These are phyloP conservation scores for Etheostoma spectabile DNA, from an alignment of 2,113 vertebrate genomes.

Conservation along the genomic window DNA sequence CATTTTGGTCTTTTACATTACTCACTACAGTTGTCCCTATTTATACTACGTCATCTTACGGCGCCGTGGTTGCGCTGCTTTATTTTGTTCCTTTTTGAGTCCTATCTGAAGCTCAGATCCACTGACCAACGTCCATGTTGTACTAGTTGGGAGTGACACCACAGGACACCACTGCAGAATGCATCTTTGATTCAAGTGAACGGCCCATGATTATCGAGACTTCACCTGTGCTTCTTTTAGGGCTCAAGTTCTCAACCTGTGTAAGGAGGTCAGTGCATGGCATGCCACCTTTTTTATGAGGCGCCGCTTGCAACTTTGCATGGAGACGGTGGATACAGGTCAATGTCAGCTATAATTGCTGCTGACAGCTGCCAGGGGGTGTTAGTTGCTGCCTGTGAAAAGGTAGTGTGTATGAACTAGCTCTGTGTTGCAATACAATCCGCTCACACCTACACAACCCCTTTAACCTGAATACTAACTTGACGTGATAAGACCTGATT, in stretches of 20 bases:
- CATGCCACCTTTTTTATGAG: not conserved
- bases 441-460: not conserved
- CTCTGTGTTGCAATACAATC: not conserved
- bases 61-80: too few relatives aligned
- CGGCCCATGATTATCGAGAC: slow-evolving; percentile 36
- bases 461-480: not conserved
- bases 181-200: slow-evolving; percentile 43
- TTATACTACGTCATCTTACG: too few relatives aligned
- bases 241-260: not conserved
- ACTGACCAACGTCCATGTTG: too few relatives aligned
- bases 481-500: not conserved
- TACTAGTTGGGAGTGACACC: too few relatives aligned
- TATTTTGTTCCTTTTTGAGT: too few relatives aligned
- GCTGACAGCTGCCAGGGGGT: not conserved
- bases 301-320: slow-evolving; percentile 27
- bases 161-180: slow-evolving; percentile 9
- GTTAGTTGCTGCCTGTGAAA: slow-evolving; percentile 24
- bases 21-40: too few relatives aligned
- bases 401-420: not conserved
- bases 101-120: too few relatives aligned
- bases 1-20: too few relatives aligned
- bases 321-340: not conserved
- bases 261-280: slow-evolving; percentile 27
- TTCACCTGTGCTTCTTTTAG: not conserved
- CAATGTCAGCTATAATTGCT: slow-evolving; percentile 3